Evolutionary conservation across 2,113 vertebrate genomes (phyloP).

Genomic region (Drymodes brunneopygia): DNA sequence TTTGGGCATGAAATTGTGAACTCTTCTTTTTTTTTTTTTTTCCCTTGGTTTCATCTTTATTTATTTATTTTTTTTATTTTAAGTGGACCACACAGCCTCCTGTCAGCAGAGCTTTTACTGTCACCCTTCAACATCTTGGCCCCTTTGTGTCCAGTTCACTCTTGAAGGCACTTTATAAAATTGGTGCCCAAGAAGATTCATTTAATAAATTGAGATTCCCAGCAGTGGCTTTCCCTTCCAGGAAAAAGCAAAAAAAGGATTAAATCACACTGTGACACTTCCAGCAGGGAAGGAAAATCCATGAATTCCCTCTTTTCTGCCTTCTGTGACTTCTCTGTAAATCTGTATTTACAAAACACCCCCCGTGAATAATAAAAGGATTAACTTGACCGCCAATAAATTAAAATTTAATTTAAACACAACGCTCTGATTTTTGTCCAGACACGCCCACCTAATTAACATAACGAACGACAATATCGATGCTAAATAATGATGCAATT

Average conservation of each 20-base stretch:
- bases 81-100: slow-evolving; percentile 52
- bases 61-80: neutral
- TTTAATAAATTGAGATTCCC: slow-evolving; percentile 59
- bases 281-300: neutral
- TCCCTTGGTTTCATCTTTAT: neutral
- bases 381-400: neutral
- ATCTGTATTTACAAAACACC: neutral
- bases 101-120: slow-evolving; percentile 46
- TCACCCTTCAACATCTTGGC: slow-evolving; percentile 9
- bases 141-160: neutral
- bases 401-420: neutral
- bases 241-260: neutral
- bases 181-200: slow-evolving; percentile 7
- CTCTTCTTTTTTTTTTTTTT: neutral
- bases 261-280: slow-evolving; percentile 2
- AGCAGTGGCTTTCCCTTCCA: slow-evolving; percentile 27
- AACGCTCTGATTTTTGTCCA: neutral
- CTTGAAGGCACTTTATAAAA: slow-evolving; percentile 30
- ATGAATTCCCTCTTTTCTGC: neutral
- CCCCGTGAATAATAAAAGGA: neutral
- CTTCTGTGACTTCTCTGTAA: neutral
- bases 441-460: neutral
- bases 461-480: neutral
- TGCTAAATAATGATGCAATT: neutral
- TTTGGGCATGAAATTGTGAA: slow-evolving; percentile 40